Percentiles rank a stretch among this genome's conserved stretches.
Evolutionary conservation across 2,888 invertebrate species (phyloP).

Genomic region (Malacosoma neustria): DNA sequence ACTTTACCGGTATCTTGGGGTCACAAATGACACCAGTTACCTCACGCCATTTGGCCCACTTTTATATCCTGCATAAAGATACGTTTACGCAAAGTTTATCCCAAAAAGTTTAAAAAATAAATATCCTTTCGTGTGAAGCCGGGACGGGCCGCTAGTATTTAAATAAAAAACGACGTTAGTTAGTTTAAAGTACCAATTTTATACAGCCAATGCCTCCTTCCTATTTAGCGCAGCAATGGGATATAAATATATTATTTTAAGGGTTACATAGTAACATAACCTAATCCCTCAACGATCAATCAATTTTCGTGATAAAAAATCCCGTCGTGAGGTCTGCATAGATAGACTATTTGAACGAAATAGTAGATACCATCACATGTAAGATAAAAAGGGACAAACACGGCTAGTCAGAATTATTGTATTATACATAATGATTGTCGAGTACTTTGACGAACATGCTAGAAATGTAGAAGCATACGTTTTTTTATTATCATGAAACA

Average conservation of each 20-base stretch:
- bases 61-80: too few relatives aligned
- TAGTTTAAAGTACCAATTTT: conserved; percentile 3
- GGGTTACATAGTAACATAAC: not conserved
- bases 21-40: too few relatives aligned
- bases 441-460: conserved; percentile 30
- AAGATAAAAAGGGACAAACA: conserved; percentile 20
- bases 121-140: not conserved
- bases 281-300: conserved; percentile 31
- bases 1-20: too few relatives aligned
- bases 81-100: too few relatives aligned
- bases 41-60: too few relatives aligned
- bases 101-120: too few relatives aligned
- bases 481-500: too few relatives aligned
- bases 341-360: conserved; percentile 32
- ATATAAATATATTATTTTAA: too few relatives aligned
- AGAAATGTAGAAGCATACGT: conserved; percentile 16
- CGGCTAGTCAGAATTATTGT: conserved; percentile 59
- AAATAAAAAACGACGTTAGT: conserved; percentile 1
- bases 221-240: too few relatives aligned
- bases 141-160: not conserved
- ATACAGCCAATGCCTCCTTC: not conserved
- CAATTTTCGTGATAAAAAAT: conserved; percentile 48
- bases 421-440: conserved; percentile 60
- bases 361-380: conserved; percentile 12
- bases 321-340: conserved; percentile 24